Evolutionary conservation across 2,888 invertebrate species (phyloP).

Genomic region (Calameuta filiformis): DNA sequence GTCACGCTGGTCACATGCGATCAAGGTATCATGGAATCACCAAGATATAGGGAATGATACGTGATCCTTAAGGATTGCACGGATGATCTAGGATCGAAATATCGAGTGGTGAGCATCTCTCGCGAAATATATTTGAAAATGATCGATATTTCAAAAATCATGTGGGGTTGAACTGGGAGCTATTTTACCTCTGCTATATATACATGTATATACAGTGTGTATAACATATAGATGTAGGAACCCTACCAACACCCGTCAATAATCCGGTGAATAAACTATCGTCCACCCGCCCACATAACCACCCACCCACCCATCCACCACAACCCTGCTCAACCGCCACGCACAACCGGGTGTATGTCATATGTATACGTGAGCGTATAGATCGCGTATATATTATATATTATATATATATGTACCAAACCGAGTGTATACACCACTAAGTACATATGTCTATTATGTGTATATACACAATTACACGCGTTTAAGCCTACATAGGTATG

Average conservation of each 20-base stretch:
- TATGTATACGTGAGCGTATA: background rate
- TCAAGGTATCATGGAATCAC: background rate
- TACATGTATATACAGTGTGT: slow-evolving; percentile 28
- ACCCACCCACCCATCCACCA: slow-evolving; percentile 48
- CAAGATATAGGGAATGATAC: background rate
- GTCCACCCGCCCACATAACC: slow-evolving; percentile 55
- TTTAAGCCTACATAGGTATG: background rate
- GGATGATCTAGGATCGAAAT: background rate
- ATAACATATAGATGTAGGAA: slow-evolving; percentile 1
- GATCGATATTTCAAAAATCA: slow-evolving; percentile 50
- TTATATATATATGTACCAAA: background rate
- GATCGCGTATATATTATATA: background rate
- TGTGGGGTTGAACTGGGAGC: slow-evolving; percentile 56
- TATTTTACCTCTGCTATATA: slow-evolving; percentile 59
- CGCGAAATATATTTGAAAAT: slow-evolving; percentile 45
- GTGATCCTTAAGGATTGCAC: background rate
- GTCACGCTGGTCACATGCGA: background rate
- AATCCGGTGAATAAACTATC: slow-evolving; percentile 66
- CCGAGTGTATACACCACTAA: background rate
- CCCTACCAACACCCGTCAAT: slow-evolving; percentile 62
- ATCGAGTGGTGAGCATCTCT: slow-evolving; percentile 29
- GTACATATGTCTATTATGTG: background rate
- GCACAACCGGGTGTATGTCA: slow-evolving; percentile 32
- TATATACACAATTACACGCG: background rate
- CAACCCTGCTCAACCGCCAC: slow-evolving; percentile 48